Evolutionary conservation across 1,140 invertebrate genomes (phyloP).

Genomic region (Saxidomus purpurata): DNA sequence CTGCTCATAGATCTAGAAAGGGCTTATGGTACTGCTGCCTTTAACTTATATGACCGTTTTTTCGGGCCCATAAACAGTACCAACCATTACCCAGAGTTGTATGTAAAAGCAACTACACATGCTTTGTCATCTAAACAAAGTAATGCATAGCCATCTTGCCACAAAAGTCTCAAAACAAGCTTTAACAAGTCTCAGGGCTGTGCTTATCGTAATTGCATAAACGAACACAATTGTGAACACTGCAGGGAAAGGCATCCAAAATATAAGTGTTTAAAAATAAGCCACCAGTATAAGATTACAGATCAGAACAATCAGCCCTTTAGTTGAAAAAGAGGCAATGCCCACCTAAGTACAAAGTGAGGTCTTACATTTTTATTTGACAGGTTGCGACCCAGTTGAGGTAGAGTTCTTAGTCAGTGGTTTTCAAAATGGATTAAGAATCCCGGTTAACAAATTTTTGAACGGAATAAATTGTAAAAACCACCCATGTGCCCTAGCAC

Average conservation of each 20-base stretch:
- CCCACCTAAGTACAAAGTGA: slow-evolving; percentile 1
- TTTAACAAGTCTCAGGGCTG: not conserved
- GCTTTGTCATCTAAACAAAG: too few relatives aligned
- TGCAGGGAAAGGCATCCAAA: not conserved
- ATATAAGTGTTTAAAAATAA: not conserved
- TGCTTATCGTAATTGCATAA: not conserved
- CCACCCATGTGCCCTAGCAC: not conserved
- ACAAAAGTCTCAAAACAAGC: not conserved
- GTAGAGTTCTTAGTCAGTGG: not conserved
- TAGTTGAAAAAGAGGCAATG: not conserved
- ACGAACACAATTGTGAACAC: not conserved
- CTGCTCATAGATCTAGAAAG: slow-evolving; percentile 5
- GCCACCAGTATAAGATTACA: too few relatives aligned
- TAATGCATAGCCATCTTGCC: not conserved
- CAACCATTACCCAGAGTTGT: slow-evolving; percentile 2
- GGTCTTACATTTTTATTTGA: not conserved
- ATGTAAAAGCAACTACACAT: too few relatives aligned
- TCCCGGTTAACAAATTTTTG: not conserved
- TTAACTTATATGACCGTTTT: slow-evolving; percentile 16
- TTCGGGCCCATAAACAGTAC: slow-evolving; percentile 5
- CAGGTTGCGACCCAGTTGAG: not conserved
- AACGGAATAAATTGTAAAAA: not conserved
- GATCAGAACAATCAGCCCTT: not conserved
- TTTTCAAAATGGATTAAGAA: not conserved
- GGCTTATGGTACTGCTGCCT: slow-evolving; percentile 13